A percentile compares a stretch with the other conserved stretches of the same genome.
Conservation (phyloP, 2,113 vertebrate species). For the Etia nguti region DNA sequence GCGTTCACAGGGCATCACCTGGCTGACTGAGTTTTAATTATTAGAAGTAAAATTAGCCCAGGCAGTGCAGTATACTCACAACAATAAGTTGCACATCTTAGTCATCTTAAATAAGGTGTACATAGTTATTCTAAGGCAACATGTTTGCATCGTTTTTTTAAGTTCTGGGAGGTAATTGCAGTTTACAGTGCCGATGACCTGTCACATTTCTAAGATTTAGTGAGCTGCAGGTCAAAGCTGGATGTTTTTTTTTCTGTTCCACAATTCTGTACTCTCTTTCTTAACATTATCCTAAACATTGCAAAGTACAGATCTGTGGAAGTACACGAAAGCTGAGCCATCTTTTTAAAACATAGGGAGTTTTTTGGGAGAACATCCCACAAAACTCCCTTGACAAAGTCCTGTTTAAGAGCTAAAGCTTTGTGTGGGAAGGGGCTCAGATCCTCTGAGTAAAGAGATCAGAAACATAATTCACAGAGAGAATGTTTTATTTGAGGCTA, state of each 20-base stretch:
- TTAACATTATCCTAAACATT: neutral
- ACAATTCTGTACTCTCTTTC: neutral
- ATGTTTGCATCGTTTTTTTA: neutral
- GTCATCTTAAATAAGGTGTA: neutral
- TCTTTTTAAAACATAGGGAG: neutral
- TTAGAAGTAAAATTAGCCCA: neutral
- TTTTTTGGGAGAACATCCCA: too few species aligned
- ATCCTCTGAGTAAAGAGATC: neutral
- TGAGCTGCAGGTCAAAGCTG: neutral
- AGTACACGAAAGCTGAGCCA: neutral
- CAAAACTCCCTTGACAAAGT: neutral
- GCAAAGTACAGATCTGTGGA: neutral
- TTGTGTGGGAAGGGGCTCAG: neutral
- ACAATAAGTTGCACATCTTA: neutral
- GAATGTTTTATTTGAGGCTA: neutral
- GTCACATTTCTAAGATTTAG: neutral
- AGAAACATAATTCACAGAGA: neutral
- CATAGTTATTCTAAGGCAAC: neutral
- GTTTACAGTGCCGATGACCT: rapidly evolving
- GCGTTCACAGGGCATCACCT: neutral
- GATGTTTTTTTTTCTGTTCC: neutral
- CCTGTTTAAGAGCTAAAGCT: neutral
- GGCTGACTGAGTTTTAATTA: neutral
- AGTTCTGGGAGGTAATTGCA: neutral
- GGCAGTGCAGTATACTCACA: neutral